Evolutionary conservation across 2,113 vertebrate species (phyloP).

Genomic region (Leucosticte australis): DNA sequence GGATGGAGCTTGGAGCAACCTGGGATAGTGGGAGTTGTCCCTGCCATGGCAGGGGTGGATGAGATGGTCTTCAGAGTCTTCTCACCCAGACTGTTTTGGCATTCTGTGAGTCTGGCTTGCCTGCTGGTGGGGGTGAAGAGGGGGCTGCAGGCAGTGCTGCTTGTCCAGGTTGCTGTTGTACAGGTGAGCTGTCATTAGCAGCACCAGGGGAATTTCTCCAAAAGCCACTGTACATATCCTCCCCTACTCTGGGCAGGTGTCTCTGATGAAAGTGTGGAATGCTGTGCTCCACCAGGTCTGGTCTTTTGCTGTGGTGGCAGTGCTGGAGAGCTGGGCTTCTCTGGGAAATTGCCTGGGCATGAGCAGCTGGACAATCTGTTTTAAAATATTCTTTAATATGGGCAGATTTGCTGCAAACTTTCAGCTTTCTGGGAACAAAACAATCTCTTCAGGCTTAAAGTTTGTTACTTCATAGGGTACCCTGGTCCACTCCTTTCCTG

Average conservation of each 20-base stretch:
- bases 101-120: not conserved
- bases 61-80: not conserved
- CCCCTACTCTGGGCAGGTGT: too few relatives aligned
- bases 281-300: not conserved
- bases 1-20: not conserved
- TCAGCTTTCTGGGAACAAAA: not conserved
- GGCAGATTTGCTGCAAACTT: not conserved
- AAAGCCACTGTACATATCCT: fast-evolving
- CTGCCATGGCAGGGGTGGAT: not conserved
- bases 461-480: not conserved
- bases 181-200: not conserved
- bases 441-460: not conserved
- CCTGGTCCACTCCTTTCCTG: not conserved
- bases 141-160: not conserved
- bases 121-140: not conserved
- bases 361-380: not conserved
- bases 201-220: not conserved
- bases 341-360: fast-evolving
- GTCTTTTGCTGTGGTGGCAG: fast-evolving
- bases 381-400: not conserved
- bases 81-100: not conserved
- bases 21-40: not conserved
- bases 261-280: not conserved
- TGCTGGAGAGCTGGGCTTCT: not conserved
- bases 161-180: not conserved